Evolutionary conservation across 2,797 vertebrate species (phyloP).

Genomic region (Scolopax rusticola): DNA sequence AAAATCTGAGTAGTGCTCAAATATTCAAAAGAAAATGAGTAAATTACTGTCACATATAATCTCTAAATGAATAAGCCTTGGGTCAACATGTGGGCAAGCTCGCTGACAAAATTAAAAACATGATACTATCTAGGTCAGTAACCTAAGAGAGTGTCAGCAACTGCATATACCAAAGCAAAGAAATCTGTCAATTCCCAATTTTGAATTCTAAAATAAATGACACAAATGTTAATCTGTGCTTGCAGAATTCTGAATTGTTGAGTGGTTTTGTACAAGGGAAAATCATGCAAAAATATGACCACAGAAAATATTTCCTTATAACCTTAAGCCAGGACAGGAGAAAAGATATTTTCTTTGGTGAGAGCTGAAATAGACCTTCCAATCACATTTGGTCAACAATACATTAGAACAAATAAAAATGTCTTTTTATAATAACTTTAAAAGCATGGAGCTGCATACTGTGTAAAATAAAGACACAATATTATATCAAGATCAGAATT

Average conservation of each 20-base stretch:
- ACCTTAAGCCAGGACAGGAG: background rate
- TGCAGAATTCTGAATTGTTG: background rate
- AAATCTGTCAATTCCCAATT: background rate
- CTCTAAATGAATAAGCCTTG: background rate
- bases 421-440: background rate
- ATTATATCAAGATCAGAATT: background rate
- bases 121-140: background rate
- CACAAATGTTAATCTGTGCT: background rate
- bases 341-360: background rate
- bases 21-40: background rate
- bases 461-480: background rate
- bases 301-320: background rate
- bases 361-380: background rate
- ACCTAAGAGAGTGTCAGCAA: background rate
- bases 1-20: background rate
- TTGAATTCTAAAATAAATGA: background rate
- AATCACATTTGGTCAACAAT: background rate
- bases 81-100: background rate
- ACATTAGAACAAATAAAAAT: background rate
- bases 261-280: background rate
- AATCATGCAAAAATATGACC: background rate
- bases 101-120: background rate
- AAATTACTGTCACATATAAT: background rate
- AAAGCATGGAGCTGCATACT: background rate
- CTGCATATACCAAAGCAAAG: background rate